Conservation (phyloP, 2,113 vertebrate genomes). For the Thunnus thynnus region DNA sequence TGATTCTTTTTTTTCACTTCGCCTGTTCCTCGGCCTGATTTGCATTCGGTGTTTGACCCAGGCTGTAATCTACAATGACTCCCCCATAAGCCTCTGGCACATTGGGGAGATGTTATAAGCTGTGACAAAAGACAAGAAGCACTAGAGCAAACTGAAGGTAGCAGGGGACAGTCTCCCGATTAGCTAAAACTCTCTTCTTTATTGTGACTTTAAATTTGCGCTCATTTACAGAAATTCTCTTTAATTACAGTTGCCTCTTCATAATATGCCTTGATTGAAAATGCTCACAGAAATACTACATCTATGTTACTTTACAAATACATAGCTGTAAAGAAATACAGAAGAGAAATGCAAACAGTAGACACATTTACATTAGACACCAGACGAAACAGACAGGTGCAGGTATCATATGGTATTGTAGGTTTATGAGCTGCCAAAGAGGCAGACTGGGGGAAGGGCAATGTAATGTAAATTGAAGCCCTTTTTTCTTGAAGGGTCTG, state of each 20-base stretch:
- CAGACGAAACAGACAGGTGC: slow-evolving; percentile 19
- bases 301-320: too few relatives aligned
- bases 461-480: slow-evolving; percentile 46
- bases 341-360: slow-evolving; percentile 17
- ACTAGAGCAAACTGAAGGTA: slow-evolving; percentile 75
- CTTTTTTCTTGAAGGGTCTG: slow-evolving; percentile 43
- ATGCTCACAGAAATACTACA: not conserved
- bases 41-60: slow-evolving; percentile 75
- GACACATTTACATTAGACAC: slow-evolving; percentile 31
- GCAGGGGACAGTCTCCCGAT: slow-evolving; percentile 66
- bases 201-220: slow-evolving; percentile 50
- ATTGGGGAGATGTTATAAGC: slow-evolving; percentile 79
- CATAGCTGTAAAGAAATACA: not conserved
- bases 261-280: slow-evolving; percentile 35
- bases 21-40: slow-evolving; percentile 70
- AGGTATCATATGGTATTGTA: not conserved
- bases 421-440: slow-evolving; percentile 34
- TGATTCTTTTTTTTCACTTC: slow-evolving; percentile 43
- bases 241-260: slow-evolving; percentile 34
- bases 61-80: slow-evolving; percentile 81
- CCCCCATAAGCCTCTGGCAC: slow-evolving; percentile 77
- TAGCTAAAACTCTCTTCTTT: slow-evolving; percentile 59
- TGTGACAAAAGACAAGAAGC: slow-evolving; percentile 78
- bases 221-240: slow-evolving; percentile 26
- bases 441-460: not conserved